Percentiles rank a stretch among this genome's conserved stretches.
phyloP scores from a whole-genome alignment of 1,140 invertebrate species.

The Drosophila kurseongensis region DNA sequence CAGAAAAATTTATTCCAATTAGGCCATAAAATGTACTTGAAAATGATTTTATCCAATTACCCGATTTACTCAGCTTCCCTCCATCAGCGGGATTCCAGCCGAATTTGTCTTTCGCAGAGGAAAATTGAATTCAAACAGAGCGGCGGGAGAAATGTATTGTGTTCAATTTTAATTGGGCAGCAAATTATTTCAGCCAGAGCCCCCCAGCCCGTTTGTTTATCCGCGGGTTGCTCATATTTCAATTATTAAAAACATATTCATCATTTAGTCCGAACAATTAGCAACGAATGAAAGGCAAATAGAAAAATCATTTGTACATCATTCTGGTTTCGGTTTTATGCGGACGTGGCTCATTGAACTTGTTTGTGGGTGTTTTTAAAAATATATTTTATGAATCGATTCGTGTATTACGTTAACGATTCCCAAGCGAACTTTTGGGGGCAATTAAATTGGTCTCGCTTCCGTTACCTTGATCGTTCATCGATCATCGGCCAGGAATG shows the following conservation, averaged over 20 bases:
- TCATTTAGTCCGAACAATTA: constrained; percentile 60
- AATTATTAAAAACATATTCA: constrained; percentile 64
- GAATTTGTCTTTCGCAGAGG: constrained; percentile 59
- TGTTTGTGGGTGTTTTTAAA: constrained; percentile 15
- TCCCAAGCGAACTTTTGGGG: constrained; percentile 49
- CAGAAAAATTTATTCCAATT: constrained; percentile 59
- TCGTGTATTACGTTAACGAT: constrained; percentile 50
- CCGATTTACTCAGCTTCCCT: constrained; percentile 21
- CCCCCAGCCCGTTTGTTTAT: constrained; percentile 15
- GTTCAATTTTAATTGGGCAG: constrained; percentile 66
- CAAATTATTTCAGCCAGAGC: constrained; percentile 53
- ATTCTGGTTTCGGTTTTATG: constrained; percentile 54
- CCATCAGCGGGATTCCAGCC: constrained; percentile 14
- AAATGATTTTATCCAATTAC: constrained; percentile 52
- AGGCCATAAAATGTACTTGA: constrained; percentile 72
- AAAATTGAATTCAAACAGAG: constrained; percentile 13
- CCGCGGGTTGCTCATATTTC: constrained; percentile 25
- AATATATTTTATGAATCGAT: constrained; percentile 28
- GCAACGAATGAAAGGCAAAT: constrained; percentile 55
- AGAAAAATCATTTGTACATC: constrained; percentile 54
- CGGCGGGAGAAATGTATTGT: constrained; percentile 42
- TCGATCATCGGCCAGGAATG: constrained; percentile 45
- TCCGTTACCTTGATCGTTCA: constrained; percentile 74
- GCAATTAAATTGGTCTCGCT: constrained; percentile 72
- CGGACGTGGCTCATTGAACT: constrained; percentile 56